Evolutionary conservation across 2,888 invertebrate species (phyloP).

Genomic region (Dasysyrphus albostriatus): DNA sequence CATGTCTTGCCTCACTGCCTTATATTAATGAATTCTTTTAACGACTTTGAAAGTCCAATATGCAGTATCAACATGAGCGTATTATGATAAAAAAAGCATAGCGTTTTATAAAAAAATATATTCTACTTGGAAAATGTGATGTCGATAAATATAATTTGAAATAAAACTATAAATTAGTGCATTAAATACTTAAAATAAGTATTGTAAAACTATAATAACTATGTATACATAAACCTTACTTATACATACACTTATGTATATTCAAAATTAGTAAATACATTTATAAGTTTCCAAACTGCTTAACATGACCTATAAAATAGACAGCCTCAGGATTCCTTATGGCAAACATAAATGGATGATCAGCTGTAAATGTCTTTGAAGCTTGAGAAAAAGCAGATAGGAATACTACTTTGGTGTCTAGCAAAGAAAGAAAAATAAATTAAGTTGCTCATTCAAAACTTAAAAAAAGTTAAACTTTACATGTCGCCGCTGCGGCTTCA

Average conservation of each 20-base stretch:
- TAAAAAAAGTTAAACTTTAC: slow-evolving; percentile 12
- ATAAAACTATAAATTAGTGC: neutral
- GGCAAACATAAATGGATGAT: slow-evolving; percentile 65
- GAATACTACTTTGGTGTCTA: slow-evolving; percentile 42
- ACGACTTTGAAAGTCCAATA: too few species aligned
- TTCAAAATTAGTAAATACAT: neutral
- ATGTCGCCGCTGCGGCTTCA: slow-evolving; percentile 87
- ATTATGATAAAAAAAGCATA: too few species aligned
- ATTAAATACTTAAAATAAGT: neutral
- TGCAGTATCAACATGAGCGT: too few species aligned
- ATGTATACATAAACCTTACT: too few species aligned
- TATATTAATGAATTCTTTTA: too few species aligned
- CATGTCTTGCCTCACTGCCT: too few species aligned
- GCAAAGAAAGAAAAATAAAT: neutral
- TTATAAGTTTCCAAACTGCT: slow-evolving; percentile 8
- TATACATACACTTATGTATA: too few species aligned
- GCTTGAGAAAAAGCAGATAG: slow-evolving; percentile 35
- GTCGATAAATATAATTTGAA: too few species aligned
- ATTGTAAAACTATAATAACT: neutral
- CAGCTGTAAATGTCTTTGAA: slow-evolving; percentile 41
- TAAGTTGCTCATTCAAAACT: neutral
- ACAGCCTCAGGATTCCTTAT: slow-evolving; percentile 54
- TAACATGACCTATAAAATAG: slow-evolving; percentile 56
- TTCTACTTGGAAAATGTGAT: too few species aligned
- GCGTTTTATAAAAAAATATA: too few species aligned